Base-by-base conservation (phyloP, 2,113 vertebrate species). In the Chauna torquata region DNA sequence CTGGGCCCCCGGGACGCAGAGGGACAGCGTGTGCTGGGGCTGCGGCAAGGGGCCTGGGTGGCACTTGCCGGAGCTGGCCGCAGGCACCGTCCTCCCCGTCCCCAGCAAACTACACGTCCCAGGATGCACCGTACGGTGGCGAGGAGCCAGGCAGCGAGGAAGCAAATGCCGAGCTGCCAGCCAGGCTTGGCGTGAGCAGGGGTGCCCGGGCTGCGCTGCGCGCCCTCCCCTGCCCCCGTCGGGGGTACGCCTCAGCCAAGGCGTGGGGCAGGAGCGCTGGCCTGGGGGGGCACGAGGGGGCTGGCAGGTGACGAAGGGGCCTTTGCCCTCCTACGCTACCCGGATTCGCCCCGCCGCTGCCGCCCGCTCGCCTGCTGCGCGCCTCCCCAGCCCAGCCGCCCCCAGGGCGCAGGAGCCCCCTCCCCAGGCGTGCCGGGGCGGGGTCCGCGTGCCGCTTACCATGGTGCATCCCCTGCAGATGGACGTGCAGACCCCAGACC, bases 61-160 rank as follows among this genome's bases (percentile, higher is more conserved):
- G 24, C 79, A 69, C 0, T 0, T 52, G 20, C 13, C 3, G 11
- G 38, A 47, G 6, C 3, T 4, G 11, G 23, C 17, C 11, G 22
- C 27, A 1, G 40, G 44, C 44, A 55, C 36, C 27, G n/a, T 54
- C 36, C 57, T 32, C n/a, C 57, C 57, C 3, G 6, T 40, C 20
- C 32, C 55, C 75, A 9, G 40, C 11, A 32, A 86, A 47, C 28
- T 27, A 8, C 40, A 22, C 3, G 47, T 28, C 38, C 68, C 81
- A 72, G 8, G 16, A 23, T n/a, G 77, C 76, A 71, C 27, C 1
- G 4, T 22, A 6, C 0, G 8, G 70, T 38, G 80, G 25, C 66
- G 11, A 4, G n/a, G 40, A 9, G 79, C 65, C 64, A 38, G 20
- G n/a, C 20, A 45, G 45, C 68, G 47, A 23, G 59, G 20, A 8